Evolutionary conservation across 2,888 invertebrate genomes (phyloP).

Genomic region (Oxystoma pomonae): DNA sequence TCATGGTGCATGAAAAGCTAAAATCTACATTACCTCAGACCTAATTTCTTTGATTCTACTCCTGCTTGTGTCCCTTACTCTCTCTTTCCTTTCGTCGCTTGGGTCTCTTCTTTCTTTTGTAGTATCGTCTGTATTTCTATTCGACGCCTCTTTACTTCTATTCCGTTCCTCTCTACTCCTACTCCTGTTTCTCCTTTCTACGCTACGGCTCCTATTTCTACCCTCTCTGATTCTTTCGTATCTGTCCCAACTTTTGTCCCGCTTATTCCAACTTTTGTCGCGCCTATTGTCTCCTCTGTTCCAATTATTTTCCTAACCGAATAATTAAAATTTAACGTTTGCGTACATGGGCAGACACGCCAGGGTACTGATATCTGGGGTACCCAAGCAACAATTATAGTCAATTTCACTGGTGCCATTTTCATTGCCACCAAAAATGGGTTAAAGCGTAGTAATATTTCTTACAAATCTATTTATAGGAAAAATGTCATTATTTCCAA

Average conservation of each 20-base stretch:
- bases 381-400: too few species aligned
- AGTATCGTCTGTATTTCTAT: neutral
- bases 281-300: neutral
- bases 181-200: neutral
- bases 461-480: too few species aligned
- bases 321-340: neutral
- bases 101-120: neutral
- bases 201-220: neutral
- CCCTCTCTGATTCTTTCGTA: neutral
- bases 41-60: conserved; percentile 27
- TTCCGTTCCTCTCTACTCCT: neutral
- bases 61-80: conserved; percentile 19
- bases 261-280: neutral
- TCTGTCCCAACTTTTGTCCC: neutral
- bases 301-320: neutral
- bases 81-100: neutral
- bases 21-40: conserved; percentile 17
- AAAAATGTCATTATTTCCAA: too few species aligned
- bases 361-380: too few species aligned
- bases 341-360: too few species aligned
- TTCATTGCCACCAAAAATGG: too few species aligned
- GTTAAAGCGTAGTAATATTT: too few species aligned
- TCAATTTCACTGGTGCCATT: too few species aligned
- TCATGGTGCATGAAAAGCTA: too few species aligned
- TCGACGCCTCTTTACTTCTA: neutral